Conservation (phyloP, 2,113 vertebrate genomes). For the Perca fluviatilis region DNA sequence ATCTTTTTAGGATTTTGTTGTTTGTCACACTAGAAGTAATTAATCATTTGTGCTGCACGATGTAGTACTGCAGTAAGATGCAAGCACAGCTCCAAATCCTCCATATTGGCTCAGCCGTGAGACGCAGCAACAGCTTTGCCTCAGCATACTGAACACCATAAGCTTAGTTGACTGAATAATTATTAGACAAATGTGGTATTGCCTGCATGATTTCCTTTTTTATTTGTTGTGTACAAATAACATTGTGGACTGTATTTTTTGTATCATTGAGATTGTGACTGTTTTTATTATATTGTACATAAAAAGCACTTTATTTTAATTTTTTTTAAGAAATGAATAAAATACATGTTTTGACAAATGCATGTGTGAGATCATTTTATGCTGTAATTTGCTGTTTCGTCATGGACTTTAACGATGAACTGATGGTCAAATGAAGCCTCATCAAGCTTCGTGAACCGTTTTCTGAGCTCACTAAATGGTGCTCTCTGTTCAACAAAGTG, state of each 20-base stretch:
- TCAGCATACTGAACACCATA: conserved; percentile 52
- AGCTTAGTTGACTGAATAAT: conserved; percentile 75
- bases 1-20: conserved; percentile 45
- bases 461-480: too few species aligned
- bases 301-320: conserved; percentile 88
- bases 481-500: too few species aligned
- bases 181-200: conserved; percentile 82
- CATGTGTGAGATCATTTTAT: conserved; percentile 3
- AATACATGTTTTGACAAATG: conserved; percentile 78
- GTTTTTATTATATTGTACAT: conserved; percentile 87
- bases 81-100: conserved; percentile 59
- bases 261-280: conserved; percentile 83
- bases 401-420: neutral
- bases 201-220: conserved; percentile 80
- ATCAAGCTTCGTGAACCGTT: too few species aligned
- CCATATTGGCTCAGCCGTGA: conserved; percentile 43
- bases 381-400: neutral
- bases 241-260: conserved; percentile 84
- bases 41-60: conserved; percentile 58
- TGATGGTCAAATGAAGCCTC: too few species aligned
- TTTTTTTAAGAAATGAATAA: conserved; percentile 83
- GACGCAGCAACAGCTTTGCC: conserved; percentile 53
- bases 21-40: conserved; percentile 54
- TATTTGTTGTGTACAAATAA: conserved; percentile 81
- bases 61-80: conserved; percentile 51